phyloP scores from a whole-genome alignment of 2,113 vertebrate genomes.

The human (Homo sapiens) region GRCh38 chr4:98527001-98527500 shows the following conservation, averaged over 20 bases:
- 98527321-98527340: neutral
- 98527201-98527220: slow-evolving; percentile 29
- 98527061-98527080: neutral
- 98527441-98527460: neutral
- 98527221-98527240: neutral
- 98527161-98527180: slow-evolving; percentile 8
- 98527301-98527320: neutral
- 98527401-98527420: slow-evolving; percentile 23
- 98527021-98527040: neutral
- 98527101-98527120: neutral
- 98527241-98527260: slow-evolving; percentile 32
- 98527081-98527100: neutral
- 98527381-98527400: slow-evolving; percentile 32
- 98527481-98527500: slow-evolving; percentile 7
- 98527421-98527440: slow-evolving; percentile 22
- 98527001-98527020: neutral
- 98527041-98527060: neutral
- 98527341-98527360: slow-evolving; percentile 41
- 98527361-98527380: slow-evolving; percentile 46
- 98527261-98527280: slow-evolving; percentile 33
- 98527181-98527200: neutral
- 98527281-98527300: slow-evolving; percentile 45
- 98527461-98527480: slow-evolving; percentile 36
- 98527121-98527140: neutral
- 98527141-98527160: neutral